phyloP scores from a whole-genome alignment of 2,113 vertebrate species.

The Sakesphorus luctuosus region DNA sequence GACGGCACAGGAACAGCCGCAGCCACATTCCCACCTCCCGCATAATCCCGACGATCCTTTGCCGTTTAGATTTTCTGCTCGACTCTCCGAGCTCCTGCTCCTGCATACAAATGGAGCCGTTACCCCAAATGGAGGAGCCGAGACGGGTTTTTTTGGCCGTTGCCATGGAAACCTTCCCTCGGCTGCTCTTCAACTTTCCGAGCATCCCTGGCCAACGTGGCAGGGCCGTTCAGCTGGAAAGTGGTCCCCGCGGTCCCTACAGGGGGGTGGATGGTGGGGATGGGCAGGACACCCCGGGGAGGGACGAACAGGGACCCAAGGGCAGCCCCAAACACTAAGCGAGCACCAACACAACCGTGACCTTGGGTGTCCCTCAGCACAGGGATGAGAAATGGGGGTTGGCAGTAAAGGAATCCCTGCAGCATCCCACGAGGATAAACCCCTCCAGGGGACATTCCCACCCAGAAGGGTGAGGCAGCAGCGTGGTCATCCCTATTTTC shows the following conservation, averaged over 20 bases:
- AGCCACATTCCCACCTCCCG: background rate
- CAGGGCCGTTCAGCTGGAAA: background rate
- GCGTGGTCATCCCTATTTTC: background rate
- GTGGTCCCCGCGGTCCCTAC: background rate
- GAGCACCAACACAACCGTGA: background rate
- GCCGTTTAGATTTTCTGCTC: background rate
- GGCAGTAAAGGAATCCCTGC: rapidly evolving
- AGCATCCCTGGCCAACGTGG: background rate
- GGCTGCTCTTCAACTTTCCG: background rate
- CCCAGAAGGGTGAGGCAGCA: background rate
- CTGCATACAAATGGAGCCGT: conserved; percentile 48
- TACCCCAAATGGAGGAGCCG: background rate
- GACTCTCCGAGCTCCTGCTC: background rate
- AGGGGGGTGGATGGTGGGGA: background rate
- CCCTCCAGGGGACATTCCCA: background rate
- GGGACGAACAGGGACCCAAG: background rate
- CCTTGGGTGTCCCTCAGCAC: background rate
- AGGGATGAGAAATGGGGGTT: background rate
- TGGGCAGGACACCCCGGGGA: background rate
- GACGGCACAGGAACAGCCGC: background rate
- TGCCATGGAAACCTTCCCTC: conserved; percentile 44
- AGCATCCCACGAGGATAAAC: background rate
- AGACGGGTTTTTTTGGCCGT: background rate
- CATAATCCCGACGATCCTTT: background rate
- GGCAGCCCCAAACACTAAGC: background rate